These are phyloP conservation scores for Cyclina sinensis DNA, from an alignment of 1,140 invertebrate species.

Conservation along the genomic window DNA sequence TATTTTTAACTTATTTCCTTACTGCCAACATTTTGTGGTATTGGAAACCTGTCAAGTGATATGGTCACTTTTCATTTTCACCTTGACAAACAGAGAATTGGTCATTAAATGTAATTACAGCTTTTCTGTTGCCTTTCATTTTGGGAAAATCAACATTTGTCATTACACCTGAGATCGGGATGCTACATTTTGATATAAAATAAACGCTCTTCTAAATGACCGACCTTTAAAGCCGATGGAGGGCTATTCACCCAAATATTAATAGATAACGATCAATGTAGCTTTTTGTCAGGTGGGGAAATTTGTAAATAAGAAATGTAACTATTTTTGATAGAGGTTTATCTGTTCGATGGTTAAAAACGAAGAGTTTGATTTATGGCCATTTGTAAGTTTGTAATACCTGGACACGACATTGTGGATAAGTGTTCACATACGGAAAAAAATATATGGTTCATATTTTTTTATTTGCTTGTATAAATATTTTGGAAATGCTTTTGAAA, in stretches of 20 bases:
- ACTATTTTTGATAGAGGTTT: conserved; percentile 12
- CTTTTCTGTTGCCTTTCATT: conserved; percentile 29
- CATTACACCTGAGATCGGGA: conserved; percentile 49
- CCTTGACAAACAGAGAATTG: conserved; percentile 45
- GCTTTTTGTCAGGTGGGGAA: conserved; percentile 18
- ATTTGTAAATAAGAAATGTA: conserved; percentile 36
- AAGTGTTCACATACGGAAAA: neutral
- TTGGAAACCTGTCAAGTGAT: conserved; percentile 44
- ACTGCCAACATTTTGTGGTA: neutral
- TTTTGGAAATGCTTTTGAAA: neutral
- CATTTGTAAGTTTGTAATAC: neutral
- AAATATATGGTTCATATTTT: too few species aligned
- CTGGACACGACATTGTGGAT: neutral
- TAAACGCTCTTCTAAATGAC: neutral
- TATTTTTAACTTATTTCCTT: too few species aligned
- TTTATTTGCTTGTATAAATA: neutral
- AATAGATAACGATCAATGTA: conserved; percentile 51
- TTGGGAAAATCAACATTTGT: conserved; percentile 25
- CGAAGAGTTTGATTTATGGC: neutral
- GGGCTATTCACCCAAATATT: conserved; percentile 36
- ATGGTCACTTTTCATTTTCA: conserved; percentile 46
- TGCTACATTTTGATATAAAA: conserved; percentile 43
- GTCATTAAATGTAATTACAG: conserved; percentile 64
- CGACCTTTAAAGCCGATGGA: neutral
- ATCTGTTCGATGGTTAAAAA: neutral